Evolutionary conservation across 2,888 invertebrate species (phyloP).

Genomic region (Paralinhomoeus sp.): DNA sequence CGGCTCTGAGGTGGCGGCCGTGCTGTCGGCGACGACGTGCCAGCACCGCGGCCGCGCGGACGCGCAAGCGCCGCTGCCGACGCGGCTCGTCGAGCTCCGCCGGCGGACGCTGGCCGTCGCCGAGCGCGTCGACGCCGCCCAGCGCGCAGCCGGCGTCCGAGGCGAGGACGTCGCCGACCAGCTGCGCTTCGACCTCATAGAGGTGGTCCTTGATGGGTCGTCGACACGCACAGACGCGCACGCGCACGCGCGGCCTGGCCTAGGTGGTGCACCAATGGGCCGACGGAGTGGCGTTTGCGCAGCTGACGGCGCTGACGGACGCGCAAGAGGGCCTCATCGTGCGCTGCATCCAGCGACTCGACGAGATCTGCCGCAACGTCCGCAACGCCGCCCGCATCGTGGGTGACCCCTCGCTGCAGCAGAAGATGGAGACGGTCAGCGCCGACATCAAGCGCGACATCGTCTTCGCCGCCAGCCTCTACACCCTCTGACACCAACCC

Average conservation of each 20-base stretch:
- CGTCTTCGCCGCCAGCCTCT: constrained; percentile 86
- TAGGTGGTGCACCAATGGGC: constrained; percentile 92
- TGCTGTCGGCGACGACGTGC: constrained; percentile 74
- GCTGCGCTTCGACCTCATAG: constrained; percentile 67
- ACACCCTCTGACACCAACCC: constrained; percentile 39
- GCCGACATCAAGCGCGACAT: constrained; percentile 81
- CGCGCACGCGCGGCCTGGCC: constrained; percentile 40
- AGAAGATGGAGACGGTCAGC: constrained; percentile 84
- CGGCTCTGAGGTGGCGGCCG: constrained; percentile 73
- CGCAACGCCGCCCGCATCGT: constrained; percentile 74
- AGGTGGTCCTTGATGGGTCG: no score
- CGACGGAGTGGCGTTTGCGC: constrained; percentile 63
- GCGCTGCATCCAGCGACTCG: constrained; percentile 77
- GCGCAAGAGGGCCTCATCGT: constrained; percentile 95
- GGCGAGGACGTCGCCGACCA: constrained; percentile 38
- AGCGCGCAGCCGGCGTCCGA: constrained; percentile 37
- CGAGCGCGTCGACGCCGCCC: constrained; percentile 41
- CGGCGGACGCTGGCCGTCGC: constrained; percentile 34
- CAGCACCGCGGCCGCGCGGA: constrained; percentile 44
- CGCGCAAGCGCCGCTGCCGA: constrained; percentile 15
- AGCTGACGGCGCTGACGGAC: constrained; percentile 72
- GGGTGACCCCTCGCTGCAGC: constrained; percentile 67
- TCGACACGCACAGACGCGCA: constrained; percentile 82
- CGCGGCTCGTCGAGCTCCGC: background rate
- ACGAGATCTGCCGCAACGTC: constrained; percentile 49